These are phyloP conservation scores for Philonicus albiceps DNA, from an alignment of 2,888 invertebrate species.

Conservation along the genomic window DNA sequence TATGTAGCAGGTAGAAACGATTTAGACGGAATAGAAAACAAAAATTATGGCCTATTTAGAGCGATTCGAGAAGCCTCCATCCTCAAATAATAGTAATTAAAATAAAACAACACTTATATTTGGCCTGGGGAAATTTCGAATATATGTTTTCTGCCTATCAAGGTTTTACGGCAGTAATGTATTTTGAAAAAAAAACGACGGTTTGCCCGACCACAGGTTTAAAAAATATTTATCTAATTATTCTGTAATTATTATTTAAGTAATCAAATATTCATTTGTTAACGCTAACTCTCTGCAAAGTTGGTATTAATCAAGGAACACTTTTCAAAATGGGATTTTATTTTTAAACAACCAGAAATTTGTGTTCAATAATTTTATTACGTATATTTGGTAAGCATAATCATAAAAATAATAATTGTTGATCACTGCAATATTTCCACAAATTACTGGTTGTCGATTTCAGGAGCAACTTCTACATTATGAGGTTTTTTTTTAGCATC, in stretches of 20 bases:
- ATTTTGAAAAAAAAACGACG: neutral
- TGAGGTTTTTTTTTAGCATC: neutral
- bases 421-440: neutral
- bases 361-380: neutral
- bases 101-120: too few relatives aligned
- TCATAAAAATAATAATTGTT: neutral
- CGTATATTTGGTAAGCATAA: neutral
- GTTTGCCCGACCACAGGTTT: too few relatives aligned
- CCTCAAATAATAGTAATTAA: too few relatives aligned
- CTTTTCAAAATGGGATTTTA: neutral
- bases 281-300: too few relatives aligned
- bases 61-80: too few relatives aligned
- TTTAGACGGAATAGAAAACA: too few relatives aligned
- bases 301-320: neutral
- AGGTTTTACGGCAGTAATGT: too few relatives aligned
- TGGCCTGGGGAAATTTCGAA: too few relatives aligned
- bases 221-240: too few relatives aligned
- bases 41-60: too few relatives aligned
- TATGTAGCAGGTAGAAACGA: too few relatives aligned
- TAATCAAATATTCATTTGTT: neutral
- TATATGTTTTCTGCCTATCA: too few relatives aligned
- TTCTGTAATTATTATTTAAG: neutral
- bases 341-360: neutral
- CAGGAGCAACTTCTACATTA: neutral
- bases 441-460: neutral